Base-by-base conservation (phyloP, 2,797 vertebrate genomes). In the Cryptoblepharus egeriae region DNA sequence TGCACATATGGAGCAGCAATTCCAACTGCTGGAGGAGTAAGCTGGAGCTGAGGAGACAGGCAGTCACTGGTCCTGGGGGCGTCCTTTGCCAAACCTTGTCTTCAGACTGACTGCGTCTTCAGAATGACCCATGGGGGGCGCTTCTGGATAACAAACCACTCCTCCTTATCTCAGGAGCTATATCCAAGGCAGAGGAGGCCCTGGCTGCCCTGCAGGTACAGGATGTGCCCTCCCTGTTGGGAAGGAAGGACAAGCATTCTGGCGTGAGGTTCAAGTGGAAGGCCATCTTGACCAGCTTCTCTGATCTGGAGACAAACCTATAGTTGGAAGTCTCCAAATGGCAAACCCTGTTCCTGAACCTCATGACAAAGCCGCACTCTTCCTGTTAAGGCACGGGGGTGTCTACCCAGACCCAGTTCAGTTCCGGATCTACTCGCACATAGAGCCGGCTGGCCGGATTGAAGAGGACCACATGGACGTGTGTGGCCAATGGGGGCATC, bases 271-370 rank as follows among this genome's bases (percentile, higher is more conserved):
- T 90, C 77, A 94, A 85, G 76, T 91, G 87, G 42, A 94, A 92
- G 79, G 91, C 90, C 1, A 93, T 49, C 52, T 74, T 18, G 72
- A 85, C 91, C 11, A 94, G 85, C 5, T 35, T 82, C 85, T 92
- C 93, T 24, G 77, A 20, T 1, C 75, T 88, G 79, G 93, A 93
- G 79, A 94, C 30, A 39, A 90, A 94, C 52, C 73, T 77, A 69
- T 92, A 91, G 77, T 85, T 82, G 3, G 90, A 91, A n/a, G 93
- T 92, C 87, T 94, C 93, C 76, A 94, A 72, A 68, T 94, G 93
- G 70, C 91, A 92, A 30, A 85, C 77, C 22, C 91, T 90, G 0
- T 88, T 86, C 69, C 75, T 70, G 73, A 93, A 92, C 65, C 92
- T 87, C 79, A 94, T 60, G 37, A 94, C 69, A 71, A 94, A 94